Base-by-base conservation (phyloP, 2,888 invertebrate genomes). In the Plebejus anna region DNA sequence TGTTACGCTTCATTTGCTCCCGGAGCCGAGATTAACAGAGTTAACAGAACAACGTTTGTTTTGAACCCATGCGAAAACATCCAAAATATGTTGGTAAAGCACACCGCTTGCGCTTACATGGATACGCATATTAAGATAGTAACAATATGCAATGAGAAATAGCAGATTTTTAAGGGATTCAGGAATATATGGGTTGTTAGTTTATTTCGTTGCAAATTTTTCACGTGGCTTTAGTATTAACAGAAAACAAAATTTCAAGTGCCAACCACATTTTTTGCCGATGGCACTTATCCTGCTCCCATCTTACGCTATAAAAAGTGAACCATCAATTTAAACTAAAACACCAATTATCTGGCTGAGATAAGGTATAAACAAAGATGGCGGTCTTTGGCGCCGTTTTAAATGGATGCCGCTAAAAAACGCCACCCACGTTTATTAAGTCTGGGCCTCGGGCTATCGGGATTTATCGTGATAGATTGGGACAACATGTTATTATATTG, bases 291-390 rank as follows among this genome's bases (percentile, higher is more conserved):
- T 66, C 51, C 71, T 75, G 85, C 89, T 88, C 82, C 90, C 82
- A 85, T 81, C 86, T 88, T 90, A 90, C 89, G 89, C 88, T 80
- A n/a, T 61, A 72, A 70, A 82, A 83, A 79, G 78, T 81, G 51
- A 75, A 83, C 83, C 83, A 83, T 83, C 83, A 83, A 81, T 84
- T 84, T 82, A 82, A 83, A 75, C 82, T 86, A 86, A 89, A 89
- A 89, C 87, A 89, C 85, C 87, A 90, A 91, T 91, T 90, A 90
- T 87, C 84, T 82, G 80, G 77, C 79, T 76, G 79, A 83, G 86
- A 87, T 88, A 88, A 84, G 84, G 82, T 77, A 82, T 85, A 85
- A 86, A 86, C 84, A 85, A 79, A 81, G 81, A 77, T 72, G 80
- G 78, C 79, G 81, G 82, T 80, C 83, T 82, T 84, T 82, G 87